phyloP scores from a whole-genome alignment of 2,113 vertebrate genomes.

The Seriola dumerili region DNA sequence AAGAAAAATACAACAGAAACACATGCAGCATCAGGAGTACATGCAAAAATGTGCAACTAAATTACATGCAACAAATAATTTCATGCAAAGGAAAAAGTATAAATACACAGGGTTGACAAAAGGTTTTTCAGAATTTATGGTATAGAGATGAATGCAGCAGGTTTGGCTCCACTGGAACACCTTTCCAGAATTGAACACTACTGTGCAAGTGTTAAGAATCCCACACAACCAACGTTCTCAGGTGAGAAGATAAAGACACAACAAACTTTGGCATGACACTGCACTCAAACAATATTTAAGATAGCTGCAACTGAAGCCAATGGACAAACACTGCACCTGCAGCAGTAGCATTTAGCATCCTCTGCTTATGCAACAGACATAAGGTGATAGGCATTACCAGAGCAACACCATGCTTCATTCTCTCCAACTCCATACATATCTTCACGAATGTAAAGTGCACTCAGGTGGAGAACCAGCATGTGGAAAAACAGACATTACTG shows the following conservation, averaged over 20 bases:
- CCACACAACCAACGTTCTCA: background rate
- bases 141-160: background rate
- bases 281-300: conserved; percentile 17
- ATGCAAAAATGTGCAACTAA: conserved; percentile 9
- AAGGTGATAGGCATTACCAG: background rate
- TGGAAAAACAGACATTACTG: background rate
- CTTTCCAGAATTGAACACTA: background rate
- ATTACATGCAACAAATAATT: conserved; percentile 5
- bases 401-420: background rate
- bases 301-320: background rate
- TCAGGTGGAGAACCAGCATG: background rate
- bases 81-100: conserved; percentile 18
- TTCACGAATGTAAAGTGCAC: background rate
- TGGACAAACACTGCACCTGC: conserved; percentile 9
- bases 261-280: background rate
- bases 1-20: background rate
- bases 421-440: background rate
- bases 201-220: background rate
- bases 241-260: background rate
- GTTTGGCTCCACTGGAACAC: conserved; percentile 34
- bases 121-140: background rate
- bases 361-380: background rate
- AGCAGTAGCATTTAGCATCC: conserved; percentile 16
- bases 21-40: background rate
- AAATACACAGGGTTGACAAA: background rate